Evolutionary conservation across 1,140 invertebrate species (phyloP).

Genomic region (Chelonus insularis): DNA sequence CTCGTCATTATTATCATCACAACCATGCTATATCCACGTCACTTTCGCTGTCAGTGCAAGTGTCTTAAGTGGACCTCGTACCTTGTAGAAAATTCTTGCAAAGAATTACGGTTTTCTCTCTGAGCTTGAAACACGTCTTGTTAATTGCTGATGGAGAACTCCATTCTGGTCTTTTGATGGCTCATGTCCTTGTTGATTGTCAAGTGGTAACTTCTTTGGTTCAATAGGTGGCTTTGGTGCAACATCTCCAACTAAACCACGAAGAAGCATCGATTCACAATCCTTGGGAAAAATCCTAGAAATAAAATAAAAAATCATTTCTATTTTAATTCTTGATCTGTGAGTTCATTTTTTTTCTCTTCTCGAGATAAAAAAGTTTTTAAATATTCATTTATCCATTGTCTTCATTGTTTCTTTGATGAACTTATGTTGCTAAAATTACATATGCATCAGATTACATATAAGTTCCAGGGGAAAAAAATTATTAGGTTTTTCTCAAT

Average conservation of each 20-base stretch:
- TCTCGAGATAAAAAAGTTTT: too few relatives aligned
- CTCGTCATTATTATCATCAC: conserved; percentile 14
- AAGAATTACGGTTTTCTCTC: conserved; percentile 57
- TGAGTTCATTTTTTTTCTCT: too few relatives aligned
- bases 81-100: not conserved
- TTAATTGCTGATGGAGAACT: conserved; percentile 48
- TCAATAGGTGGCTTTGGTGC: conserved; percentile 53
- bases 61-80: not conserved
- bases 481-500: conserved; percentile 11
- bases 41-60: conserved; percentile 13
- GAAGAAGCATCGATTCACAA: conserved; percentile 66
- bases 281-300: conserved; percentile 70
- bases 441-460: not conserved
- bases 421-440: not conserved
- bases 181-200: conserved; percentile 24
- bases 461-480: not conserved
- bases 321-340: not conserved
- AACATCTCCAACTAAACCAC: conserved; percentile 68
- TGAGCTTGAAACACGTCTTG: conserved; percentile 53
- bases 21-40: conserved; percentile 12
- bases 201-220: not conserved
- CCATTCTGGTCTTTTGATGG: conserved; percentile 45
- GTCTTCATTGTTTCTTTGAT: too few relatives aligned
- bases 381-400: too few relatives aligned
- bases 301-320: not conserved